phyloP scores from a whole-genome alignment of 2,797 vertebrate genomes.

The Oreochromis mossambicus region DNA sequence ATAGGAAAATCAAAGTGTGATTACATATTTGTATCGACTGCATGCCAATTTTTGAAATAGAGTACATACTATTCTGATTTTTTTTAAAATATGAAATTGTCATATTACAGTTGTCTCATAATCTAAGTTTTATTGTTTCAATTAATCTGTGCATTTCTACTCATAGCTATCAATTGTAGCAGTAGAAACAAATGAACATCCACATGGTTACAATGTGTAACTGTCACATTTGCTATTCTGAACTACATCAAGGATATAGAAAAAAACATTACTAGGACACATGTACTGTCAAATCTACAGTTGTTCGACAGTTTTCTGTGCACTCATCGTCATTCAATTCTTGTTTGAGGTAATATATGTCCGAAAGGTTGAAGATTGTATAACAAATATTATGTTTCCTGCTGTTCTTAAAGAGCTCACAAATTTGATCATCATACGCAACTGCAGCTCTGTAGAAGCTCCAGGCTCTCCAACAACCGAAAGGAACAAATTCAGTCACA shows the following conservation, averaged over 20 bases:
- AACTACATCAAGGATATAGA: background rate
- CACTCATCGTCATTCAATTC: background rate
- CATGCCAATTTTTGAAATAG: background rate
- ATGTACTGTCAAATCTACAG: background rate
- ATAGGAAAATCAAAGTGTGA: background rate
- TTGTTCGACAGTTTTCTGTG: background rate
- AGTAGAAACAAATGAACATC: background rate
- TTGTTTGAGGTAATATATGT: background rate
- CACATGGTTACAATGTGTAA: background rate
- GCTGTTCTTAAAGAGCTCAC: slow-evolving; percentile 72
- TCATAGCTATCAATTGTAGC: background rate
- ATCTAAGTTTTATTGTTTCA: background rate
- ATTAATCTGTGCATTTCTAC: background rate
- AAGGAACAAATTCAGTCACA: slow-evolving; percentile 77
- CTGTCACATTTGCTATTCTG: background rate
- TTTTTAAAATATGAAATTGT: fast-evolving
- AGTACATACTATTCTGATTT: background rate
- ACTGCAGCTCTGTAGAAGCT: slow-evolving; percentile 58
- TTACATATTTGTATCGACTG: background rate
- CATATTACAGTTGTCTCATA: background rate
- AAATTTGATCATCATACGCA: slow-evolving; percentile 85
- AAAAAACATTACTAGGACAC: background rate
- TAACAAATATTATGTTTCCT: background rate
- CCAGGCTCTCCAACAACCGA: slow-evolving; percentile 59
- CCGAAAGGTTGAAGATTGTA: background rate